These are phyloP conservation scores for Chrysaora quinquecirrha DNA, from an alignment of 30 jellyfish, hydroid and myxozoan genomes.

Conservation along the genomic window DNA sequence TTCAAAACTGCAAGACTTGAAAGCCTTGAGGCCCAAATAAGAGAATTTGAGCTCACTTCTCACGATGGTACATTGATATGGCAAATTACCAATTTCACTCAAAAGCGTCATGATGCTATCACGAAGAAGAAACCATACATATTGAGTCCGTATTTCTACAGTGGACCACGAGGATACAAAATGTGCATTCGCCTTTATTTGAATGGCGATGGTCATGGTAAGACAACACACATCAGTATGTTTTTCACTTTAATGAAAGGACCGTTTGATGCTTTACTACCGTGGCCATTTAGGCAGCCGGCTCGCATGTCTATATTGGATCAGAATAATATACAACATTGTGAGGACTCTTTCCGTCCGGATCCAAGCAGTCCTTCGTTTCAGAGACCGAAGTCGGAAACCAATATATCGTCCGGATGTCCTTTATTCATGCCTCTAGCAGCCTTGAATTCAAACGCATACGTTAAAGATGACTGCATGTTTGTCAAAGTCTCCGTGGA, in stretches of 20 bases:
- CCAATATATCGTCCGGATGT: conserved; percentile 88
- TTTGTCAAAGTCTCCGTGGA: conserved; percentile 32
- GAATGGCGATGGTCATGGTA: conserved; percentile 95
- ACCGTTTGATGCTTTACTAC: conserved; percentile 75
- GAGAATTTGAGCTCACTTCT: conserved; percentile 55
- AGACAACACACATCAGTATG: conserved; percentile 74
- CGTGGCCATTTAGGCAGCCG: conserved; percentile 89
- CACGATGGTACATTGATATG: conserved; percentile 78
- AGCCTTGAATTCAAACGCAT: neutral
- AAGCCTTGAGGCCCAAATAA: conserved; percentile 47
- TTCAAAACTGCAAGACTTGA: conserved; percentile 55
- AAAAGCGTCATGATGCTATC: conserved; percentile 72
- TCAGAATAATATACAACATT: conserved; percentile 39
- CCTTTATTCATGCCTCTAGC: conserved; percentile 59
- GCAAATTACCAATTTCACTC: conserved; percentile 64
- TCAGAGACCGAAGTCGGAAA: conserved; percentile 71
- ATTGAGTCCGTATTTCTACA: conserved; percentile 80
- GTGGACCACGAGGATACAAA: conserved; percentile 78
- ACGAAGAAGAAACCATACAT: conserved; percentile 64
- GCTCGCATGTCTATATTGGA: conserved; percentile 45
- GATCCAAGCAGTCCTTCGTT: conserved; percentile 74
- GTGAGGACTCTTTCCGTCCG: conserved; percentile 76
- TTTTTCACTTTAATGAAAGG: conserved; percentile 81
- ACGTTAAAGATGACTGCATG: conserved; percentile 45
- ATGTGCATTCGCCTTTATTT: conserved; percentile 78